Evolutionary conservation across 1,140 invertebrate genomes (phyloP), one percentile per base, ranked within the genome.

Genomic region (Araneus ventricosus): DNA sequence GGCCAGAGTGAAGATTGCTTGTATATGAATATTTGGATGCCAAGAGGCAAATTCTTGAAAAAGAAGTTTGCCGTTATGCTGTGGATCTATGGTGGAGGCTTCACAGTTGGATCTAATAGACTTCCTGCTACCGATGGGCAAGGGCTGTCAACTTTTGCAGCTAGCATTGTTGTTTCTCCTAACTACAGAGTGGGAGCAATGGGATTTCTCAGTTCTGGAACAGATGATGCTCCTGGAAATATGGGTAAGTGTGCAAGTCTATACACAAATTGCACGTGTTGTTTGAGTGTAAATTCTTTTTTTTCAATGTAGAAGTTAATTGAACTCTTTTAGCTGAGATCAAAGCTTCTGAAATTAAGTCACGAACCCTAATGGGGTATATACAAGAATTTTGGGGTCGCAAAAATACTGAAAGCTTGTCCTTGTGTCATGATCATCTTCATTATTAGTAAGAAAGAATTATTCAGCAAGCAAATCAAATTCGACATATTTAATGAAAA

Each of bases 161-260:
- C 10, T 5, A 30, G 34, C 3, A 27, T 87, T 22, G 98, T 99
- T 0, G 98, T 99, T 0, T 98, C 99, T 0, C 96, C 99, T 82
- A 99, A 99, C 95, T 99, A 99, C 95, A 97, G 99, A 34, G 96
- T 99, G 0, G 99, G 99, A 88, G 98, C 98, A 93, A 96, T 99
- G 84, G 98, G 98, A 59, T 99, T 99, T 95, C 96, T 99, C 0
- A 98, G 98, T 90, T 99, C 98, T 1, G 98, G 96, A 1, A 98
- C 99, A 95, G 97, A 98, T 93, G 98, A 98, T 95, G 98, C 98
- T 8, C 98, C 98, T 0, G 99, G 99, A 30, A 99, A 99, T 96
- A 99, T 99, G 96, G 99, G 96, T 99, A 24, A 91, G 89, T 84
- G 10, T 22, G 5, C 7, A 27, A 3, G 5, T 27, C 3, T 4